Evolutionary conservation across 2,113 vertebrate genomes (phyloP).

Genomic region (Hippopotamus amphibius): DNA sequence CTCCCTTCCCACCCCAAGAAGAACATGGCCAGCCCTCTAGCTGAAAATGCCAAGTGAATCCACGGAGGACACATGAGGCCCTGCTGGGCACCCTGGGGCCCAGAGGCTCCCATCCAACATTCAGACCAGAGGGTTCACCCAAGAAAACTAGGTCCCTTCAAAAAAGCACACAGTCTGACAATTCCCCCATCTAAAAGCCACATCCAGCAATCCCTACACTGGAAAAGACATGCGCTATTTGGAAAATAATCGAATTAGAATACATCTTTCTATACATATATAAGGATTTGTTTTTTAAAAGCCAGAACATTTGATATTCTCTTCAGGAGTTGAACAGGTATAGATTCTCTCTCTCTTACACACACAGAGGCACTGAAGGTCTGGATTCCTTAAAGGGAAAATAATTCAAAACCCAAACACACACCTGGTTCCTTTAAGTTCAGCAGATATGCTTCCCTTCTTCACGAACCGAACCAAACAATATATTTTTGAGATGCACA

Average conservation of each 20-base stretch:
- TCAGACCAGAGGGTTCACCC: neutral
- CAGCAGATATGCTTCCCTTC: neutral
- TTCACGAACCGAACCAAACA: neutral
- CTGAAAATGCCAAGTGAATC: neutral
- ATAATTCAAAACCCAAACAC: neutral
- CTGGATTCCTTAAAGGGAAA: constrained; percentile 1
- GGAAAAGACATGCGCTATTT: neutral
- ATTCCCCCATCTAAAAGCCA: neutral
- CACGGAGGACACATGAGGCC: neutral
- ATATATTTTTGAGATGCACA: neutral
- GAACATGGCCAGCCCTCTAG: neutral
- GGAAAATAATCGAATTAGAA: neutral
- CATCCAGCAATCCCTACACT: neutral
- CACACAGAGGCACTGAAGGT: neutral
- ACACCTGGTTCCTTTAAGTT: neutral
- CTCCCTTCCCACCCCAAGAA: neutral
- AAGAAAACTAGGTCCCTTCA: neutral
- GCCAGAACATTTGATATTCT: neutral
- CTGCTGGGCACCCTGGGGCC: rapidly evolving
- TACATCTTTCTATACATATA: neutral
- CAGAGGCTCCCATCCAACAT: neutral
- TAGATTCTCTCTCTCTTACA: neutral
- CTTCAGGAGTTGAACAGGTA: neutral
- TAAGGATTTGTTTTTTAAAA: neutral
- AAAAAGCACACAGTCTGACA: neutral